phyloP scores from a whole-genome alignment of 2,888 invertebrate species.

The Doris montereyensis region DNA sequence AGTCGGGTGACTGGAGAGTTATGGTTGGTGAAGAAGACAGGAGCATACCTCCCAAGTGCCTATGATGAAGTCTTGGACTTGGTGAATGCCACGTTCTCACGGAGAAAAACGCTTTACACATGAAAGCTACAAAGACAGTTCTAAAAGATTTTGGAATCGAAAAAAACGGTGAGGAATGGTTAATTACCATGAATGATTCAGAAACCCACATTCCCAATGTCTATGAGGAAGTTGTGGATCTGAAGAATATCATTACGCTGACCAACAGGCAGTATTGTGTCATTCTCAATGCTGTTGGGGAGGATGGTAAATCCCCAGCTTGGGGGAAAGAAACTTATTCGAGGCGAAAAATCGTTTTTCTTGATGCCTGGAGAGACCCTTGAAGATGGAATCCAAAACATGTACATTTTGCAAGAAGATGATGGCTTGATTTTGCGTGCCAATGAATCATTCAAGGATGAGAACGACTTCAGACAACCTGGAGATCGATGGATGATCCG shows the following conservation, averaged over 20 bases:
- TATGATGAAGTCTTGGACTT: constrained; percentile 74
- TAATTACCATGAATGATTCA: constrained; percentile 73
- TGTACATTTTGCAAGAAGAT: constrained; percentile 74
- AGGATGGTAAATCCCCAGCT: constrained; percentile 72
- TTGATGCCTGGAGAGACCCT: constrained; percentile 74
- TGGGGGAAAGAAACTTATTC: constrained; percentile 74
- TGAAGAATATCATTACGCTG: constrained; percentile 73
- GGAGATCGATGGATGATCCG: constrained; percentile 75
- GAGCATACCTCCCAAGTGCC: constrained; percentile 75
- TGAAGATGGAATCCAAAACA: constrained; percentile 74
- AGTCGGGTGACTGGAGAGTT: constrained; percentile 71
- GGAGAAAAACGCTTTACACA: constrained; percentile 74
- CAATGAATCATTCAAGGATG: constrained; percentile 57
- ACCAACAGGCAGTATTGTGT: constrained; percentile 75
- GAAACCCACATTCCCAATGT: constrained; percentile 75
- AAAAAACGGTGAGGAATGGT: constrained; percentile 75
- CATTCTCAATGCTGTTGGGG: constrained; percentile 73
- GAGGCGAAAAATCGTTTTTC: constrained; percentile 75
- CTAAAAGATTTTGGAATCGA: constrained; percentile 71
- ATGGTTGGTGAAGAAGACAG: constrained; percentile 74
- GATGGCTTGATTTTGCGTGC: constrained; percentile 74
- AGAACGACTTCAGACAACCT: constrained; percentile 62
- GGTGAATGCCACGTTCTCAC: constrained; percentile 74
- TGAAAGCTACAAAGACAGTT: constrained; percentile 73
- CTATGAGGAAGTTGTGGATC: constrained; percentile 74